Evolutionary conservation across 2,113 vertebrate genomes (phyloP), one percentile per base, ranked within the genome.

Genomic region (Paratilapia polleni): DNA sequence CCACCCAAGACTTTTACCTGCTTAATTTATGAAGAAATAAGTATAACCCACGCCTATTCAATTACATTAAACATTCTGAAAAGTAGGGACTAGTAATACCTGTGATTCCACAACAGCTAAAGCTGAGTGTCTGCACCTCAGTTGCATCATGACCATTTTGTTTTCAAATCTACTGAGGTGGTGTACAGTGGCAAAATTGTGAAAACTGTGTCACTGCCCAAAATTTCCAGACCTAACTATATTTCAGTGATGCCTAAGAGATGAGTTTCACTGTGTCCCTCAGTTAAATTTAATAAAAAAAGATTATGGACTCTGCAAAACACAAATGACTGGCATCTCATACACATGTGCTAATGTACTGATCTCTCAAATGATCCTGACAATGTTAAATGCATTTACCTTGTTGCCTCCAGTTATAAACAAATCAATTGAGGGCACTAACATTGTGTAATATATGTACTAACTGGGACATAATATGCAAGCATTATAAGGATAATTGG

Each of bases 361-460:
- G 59, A 81, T 88, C 78, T 74, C 80, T 78, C 59, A 84, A 83
- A 85, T 77, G 60, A 87, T 64, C 77, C 82, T 77, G 81, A 79
- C 62, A 31, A 80, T 24, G 74, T 81, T 82, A 76, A 89, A 90
- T 79, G 64, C 61, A 78, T 89, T 76, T 81, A 87, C 61, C 58
- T 63, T 84, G 63, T 64, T 78, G 82, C 89, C 77, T 81, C 64
- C 22, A 82, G 79, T 80, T 76, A 78, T n/a, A 84, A 87, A 77
- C 84, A 70, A 84, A 91, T 59, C 87, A 83, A 85, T 86, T 88
- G 58, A 81, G 49, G 22, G 5, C 9, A 70, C 59, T 41, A 38
- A 13, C 38, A 85, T 64, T 84, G 77, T 83, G 82, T 63, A 66
- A 81, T 74, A 38, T 59, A 59, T 82, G 61, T 70, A 63, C 31